Evolutionary conservation across 2,888 invertebrate species (phyloP).

Genomic region (Argyresthia albistria): DNA sequence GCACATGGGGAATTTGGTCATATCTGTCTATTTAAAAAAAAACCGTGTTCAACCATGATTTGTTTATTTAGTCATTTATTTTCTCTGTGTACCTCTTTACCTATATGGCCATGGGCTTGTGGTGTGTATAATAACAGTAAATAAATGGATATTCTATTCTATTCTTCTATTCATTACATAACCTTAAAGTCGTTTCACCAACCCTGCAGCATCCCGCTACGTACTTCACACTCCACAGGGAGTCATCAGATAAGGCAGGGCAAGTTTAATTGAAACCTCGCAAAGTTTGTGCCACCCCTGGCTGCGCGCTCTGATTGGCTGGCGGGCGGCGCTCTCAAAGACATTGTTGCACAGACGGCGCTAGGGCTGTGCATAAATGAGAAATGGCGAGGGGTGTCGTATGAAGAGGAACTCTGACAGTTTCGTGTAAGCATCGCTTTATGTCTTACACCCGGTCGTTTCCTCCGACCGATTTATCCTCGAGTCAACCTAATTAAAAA

Average conservation of each 20-base stretch:
- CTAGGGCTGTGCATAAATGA: neutral
- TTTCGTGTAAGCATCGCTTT: neutral
- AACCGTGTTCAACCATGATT: no score
- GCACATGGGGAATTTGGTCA: no score
- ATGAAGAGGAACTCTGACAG: neutral
- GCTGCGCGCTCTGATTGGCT: neutral
- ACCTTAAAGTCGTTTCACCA: conserved; percentile 13
- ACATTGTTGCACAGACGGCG: neutral
- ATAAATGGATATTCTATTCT: no score
- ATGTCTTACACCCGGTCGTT: neutral
- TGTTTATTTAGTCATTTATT: no score
- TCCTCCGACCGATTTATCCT: no score
- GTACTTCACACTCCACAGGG: conserved; percentile 50
- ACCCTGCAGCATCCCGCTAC: conserved; percentile 55
- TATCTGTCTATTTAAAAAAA: no score
- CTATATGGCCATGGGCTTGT: no score
- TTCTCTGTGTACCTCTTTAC: no score
- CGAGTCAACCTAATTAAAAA: no score
- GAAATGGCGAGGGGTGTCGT: neutral
- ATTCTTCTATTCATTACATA: no score
- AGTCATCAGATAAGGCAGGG: conserved; percentile 65
- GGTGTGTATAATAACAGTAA: no score
- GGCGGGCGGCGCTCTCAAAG: neutral
- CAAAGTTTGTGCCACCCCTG: conserved; percentile 49
- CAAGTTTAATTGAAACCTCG: conserved; percentile 69